A percentile compares a stretch with the other conserved stretches of the same genome.
These are phyloP conservation scores for Intellagama lesueurii DNA, from an alignment of 2,797 vertebrate genomes.

Conservation along the genomic window DNA sequence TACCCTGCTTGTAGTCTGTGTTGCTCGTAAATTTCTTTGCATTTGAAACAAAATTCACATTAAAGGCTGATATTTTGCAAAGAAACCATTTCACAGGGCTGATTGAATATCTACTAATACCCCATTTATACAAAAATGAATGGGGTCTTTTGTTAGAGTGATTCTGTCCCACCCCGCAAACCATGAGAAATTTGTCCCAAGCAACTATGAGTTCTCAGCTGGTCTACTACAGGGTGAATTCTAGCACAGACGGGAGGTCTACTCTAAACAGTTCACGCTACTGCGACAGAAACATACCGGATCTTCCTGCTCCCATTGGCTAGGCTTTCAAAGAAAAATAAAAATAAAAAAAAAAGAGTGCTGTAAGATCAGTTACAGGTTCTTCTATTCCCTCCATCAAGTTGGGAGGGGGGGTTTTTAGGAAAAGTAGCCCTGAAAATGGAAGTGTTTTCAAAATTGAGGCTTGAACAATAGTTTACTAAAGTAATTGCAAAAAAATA, in stretches of 20 bases:
- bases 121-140: not conserved
- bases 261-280: conserved; percentile 21
- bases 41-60: not conserved
- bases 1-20: not conserved
- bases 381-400: not conserved
- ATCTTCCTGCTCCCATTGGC: conserved; percentile 29
- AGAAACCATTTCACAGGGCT: not conserved
- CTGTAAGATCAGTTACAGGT: conserved; percentile 27
- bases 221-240: not conserved
- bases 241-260: conserved; percentile 17
- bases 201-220: not conserved
- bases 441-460: too few species aligned
- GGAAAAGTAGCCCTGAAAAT: too few species aligned
- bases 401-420: too few species aligned
- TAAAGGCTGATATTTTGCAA: not conserved
- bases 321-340: conserved; percentile 41
- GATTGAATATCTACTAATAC: not conserved
- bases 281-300: conserved; percentile 10
- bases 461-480: too few species aligned
- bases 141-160: not conserved
- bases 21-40: not conserved
- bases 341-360: conserved; percentile 47
- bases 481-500: too few species aligned
- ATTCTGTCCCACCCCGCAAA: not conserved
- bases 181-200: not conserved